These are phyloP conservation scores for Cyprinella venusta DNA, from an alignment of 2,797 vertebrate genomes.

Conservation along the genomic window DNA sequence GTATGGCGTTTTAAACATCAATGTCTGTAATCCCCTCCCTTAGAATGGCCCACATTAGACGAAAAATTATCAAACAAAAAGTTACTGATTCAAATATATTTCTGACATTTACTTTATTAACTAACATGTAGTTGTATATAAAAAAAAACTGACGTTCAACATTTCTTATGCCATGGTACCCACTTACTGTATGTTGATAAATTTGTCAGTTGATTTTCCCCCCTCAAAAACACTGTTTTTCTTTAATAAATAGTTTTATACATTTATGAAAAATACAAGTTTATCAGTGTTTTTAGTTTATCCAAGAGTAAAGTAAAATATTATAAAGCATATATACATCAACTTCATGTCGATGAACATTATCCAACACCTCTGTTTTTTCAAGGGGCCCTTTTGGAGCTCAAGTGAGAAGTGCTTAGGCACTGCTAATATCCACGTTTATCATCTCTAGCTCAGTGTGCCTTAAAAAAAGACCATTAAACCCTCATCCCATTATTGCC, in stretches of 20 bases:
- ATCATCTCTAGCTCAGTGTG: conserved; percentile 15
- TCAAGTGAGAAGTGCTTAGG: neutral
- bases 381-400: conserved; percentile 7
- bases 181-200: neutral
- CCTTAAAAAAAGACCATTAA: conserved; percentile 3
- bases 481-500: conserved; percentile 17
- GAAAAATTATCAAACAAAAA: neutral
- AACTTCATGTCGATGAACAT: conserved; percentile 3
- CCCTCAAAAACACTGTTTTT: neutral
- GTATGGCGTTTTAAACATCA: neutral
- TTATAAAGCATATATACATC: neutral
- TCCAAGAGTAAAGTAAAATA: neutral
- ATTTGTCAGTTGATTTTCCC: neutral
- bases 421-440: conserved; percentile 13
- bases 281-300: neutral
- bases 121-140: neutral
- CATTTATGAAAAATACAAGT: neutral
- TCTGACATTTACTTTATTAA: neutral
- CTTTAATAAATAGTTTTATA: neutral
- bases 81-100: neutral
- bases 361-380: conserved; percentile 40
- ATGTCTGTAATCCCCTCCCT: neutral
- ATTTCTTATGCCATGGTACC: neutral
- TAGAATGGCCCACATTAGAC: neutral
- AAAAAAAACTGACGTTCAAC: neutral